Conservation (phyloP, 2,113 vertebrate genomes). For the Lepisosteus osseus region DNA sequence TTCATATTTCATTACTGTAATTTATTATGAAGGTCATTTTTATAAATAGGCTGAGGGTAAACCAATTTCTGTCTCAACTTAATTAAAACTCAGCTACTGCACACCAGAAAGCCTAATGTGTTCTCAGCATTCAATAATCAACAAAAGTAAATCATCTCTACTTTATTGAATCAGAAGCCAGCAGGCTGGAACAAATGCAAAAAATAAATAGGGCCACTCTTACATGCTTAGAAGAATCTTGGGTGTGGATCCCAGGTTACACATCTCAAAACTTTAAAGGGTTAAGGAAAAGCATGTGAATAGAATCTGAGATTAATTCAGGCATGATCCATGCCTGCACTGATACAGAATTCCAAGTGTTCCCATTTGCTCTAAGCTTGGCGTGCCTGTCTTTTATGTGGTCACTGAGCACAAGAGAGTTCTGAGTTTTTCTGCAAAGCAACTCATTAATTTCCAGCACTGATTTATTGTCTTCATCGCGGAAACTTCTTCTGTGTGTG, state of each 20-base stretch:
- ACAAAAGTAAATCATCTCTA: slow-evolving; percentile 57
- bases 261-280: slow-evolving; percentile 26
- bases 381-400: too few relatives aligned
- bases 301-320: neutral
- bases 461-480: too few relatives aligned
- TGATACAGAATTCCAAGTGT: too few relatives aligned
- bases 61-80: slow-evolving; percentile 49
- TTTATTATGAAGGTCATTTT: slow-evolving; percentile 56
- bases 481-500: too few relatives aligned
- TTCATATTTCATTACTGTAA: slow-evolving; percentile 55
- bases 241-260: slow-evolving; percentile 42
- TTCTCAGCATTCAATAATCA: slow-evolving; percentile 56
- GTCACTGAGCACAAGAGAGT: too few relatives aligned
- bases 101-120: slow-evolving; percentile 23
- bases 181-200: slow-evolving; percentile 57
- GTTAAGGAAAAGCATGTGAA: neutral
- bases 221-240: slow-evolving; percentile 47
- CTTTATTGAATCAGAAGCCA: slow-evolving; percentile 49
- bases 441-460: too few relatives aligned
- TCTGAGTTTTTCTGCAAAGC: too few relatives aligned
- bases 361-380: too few relatives aligned
- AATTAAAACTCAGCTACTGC: slow-evolving; percentile 50
- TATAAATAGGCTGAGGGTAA: slow-evolving; percentile 53
- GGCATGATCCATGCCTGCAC: too few relatives aligned
- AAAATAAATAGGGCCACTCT: slow-evolving; percentile 50